Evolutionary conservation across 1,140 invertebrate genomes (phyloP), one percentile per base, ranked within the genome.

Genomic region (Drosophila kohkoa): DNA sequence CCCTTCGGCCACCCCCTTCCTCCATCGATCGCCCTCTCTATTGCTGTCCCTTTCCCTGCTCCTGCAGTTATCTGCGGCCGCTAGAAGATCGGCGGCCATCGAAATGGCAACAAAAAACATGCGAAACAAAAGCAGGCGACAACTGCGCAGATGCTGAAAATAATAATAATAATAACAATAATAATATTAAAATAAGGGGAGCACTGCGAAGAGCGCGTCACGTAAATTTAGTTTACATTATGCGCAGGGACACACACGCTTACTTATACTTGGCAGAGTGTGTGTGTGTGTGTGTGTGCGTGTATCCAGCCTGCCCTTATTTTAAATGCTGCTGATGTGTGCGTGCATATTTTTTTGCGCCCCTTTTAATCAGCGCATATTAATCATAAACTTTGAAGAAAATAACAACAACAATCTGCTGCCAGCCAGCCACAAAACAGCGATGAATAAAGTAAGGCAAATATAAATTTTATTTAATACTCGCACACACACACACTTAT

Each of bases 121-220:
- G 79, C 82, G 87, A 88, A 87, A 69, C 79, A 38, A 38, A 38
- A 38, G 6, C 20, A 38, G 73, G 75, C 71, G 75, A 82, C 83
- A 87, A 87, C 76, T 87, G 83, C 80, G 83, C 83, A 87, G 86
- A 83, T 81, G 77, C 81, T 88, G 74, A 72, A 58, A 76, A 83
- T 49, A 74, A 49, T 57, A 59, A 77, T 77, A 73, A 71, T 66
- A 71, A 71, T 60, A 71, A 59, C 48, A 75, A 15, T 66, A 69
- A 85, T 48, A 74, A 43, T 62, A 75, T 76, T 15, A 4, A 35
- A 58, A 62, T 52, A 59, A 49, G 59, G 48, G 72, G 76, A 51
- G 8, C 6, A 10, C 35, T 48, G 45, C 68, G 51, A 51, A 60
- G 45, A 75, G 32, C 32, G 67, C 65, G 41, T 48, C 81, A 83